A percentile compares a stretch with the other conserved stretches of the same genome.
These are phyloP conservation scores for Drosophila mettleri DNA, from an alignment of 2,888 invertebrate genomes.

Conservation along the genomic window DNA sequence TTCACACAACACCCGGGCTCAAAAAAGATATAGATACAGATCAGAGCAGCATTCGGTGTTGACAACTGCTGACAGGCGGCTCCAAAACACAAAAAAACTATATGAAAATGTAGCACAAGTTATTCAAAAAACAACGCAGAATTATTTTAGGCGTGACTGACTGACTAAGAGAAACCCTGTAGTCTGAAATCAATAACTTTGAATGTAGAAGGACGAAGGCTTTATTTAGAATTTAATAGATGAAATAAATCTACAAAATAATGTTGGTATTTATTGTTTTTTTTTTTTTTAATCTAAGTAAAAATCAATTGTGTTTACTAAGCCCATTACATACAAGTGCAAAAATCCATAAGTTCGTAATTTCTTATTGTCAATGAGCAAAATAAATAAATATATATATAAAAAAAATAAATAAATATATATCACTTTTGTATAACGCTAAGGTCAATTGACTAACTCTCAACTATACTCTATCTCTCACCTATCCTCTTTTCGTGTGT, in stretches of 20 bases:
- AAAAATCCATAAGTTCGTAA: neutral
- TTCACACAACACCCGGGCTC: constrained; percentile 36
- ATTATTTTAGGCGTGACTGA: rapidly evolving
- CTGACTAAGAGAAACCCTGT: neutral
- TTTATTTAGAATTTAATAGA: no score
- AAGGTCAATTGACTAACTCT: constrained; percentile 14
- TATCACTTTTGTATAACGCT: neutral
- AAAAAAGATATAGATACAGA: constrained; percentile 13
- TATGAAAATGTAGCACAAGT: constrained; percentile 38
- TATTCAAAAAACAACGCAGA: constrained; percentile 8
- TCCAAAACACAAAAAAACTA: constrained; percentile 25
- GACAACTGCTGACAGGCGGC: constrained; percentile 68
- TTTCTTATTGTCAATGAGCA: neutral
- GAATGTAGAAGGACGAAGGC: neutral
- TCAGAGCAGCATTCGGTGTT: constrained; percentile 58
- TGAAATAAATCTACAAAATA: no score
- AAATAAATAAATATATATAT: constrained; percentile 4
- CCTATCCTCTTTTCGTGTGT: neutral
- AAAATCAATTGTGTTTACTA: no score
- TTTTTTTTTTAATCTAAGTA: no score
- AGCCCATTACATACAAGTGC: neutral
- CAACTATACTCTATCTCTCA: neutral
- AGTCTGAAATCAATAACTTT: no score
- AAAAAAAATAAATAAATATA: neutral
- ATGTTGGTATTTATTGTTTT: no score